Percentiles rank a stretch among this genome's conserved stretches.
Conservation (phyloP, 2,797 vertebrate genomes). For the Danio aesculapii region DNA sequence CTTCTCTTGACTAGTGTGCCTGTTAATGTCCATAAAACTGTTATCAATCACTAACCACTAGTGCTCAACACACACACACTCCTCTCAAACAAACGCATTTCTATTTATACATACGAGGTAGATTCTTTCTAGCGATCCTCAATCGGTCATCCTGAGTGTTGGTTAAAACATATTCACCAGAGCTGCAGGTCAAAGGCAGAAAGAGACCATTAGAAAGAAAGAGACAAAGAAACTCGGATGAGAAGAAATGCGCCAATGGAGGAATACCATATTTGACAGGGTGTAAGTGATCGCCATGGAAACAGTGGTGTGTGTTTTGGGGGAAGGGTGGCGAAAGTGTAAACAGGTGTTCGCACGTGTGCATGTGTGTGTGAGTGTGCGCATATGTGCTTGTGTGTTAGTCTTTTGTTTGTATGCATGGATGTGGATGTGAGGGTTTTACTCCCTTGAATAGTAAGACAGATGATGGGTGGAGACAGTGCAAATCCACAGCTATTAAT, state of each 20-base stretch:
- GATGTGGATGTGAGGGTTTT: constrained; percentile 13
- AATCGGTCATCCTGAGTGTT: neutral
- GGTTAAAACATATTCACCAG: constrained; percentile 32
- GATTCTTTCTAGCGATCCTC: neutral
- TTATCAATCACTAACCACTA: constrained; percentile 1
- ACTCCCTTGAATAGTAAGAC: neutral
- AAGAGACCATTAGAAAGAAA: constrained; percentile 33
- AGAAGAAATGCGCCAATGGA: constrained; percentile 6
- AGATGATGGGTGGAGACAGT: neutral
- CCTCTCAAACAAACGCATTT: constrained; percentile 12
- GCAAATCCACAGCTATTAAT: neutral
- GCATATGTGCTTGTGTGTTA: constrained; percentile 2
- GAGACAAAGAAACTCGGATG: constrained; percentile 31
- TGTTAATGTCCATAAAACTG: constrained; percentile 15
- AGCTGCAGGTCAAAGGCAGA: constrained; percentile 17
- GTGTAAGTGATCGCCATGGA: constrained; percentile 60
- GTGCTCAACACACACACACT: constrained; percentile 2
- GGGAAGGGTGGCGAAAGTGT: constrained; percentile 39
- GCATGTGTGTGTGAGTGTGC: constrained; percentile 3
- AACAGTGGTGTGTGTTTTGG: constrained; percentile 56
- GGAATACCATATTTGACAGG: constrained; percentile 33
- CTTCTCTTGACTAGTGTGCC: constrained; percentile 11
- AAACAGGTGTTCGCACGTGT: constrained; percentile 51
- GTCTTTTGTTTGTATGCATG: constrained; percentile 24
- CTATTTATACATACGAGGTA: neutral